A percentile compares a stretch with the other conserved stretches of the same genome.
Conservation (phyloP, 2,113 vertebrate species). For the Pelusios castaneus region DNA sequence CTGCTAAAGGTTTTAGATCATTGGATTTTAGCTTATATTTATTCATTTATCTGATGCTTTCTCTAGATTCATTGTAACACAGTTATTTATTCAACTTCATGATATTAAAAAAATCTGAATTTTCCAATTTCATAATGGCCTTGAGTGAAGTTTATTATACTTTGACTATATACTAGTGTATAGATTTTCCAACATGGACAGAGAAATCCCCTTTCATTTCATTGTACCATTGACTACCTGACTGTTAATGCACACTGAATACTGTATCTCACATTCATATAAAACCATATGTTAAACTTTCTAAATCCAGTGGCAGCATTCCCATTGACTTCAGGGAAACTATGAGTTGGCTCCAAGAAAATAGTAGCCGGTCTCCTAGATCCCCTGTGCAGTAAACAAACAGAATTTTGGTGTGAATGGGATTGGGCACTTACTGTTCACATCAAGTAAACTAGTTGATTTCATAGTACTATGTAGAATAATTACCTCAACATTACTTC, state of each 20-base stretch:
- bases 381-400: constrained; percentile 1
- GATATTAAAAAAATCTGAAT: constrained; percentile 44
- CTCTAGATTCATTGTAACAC: constrained; percentile 46
- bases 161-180: background rate
- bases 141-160: constrained; percentile 32
- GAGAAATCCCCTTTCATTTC: constrained; percentile 32
- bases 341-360: background rate
- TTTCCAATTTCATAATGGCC: constrained; percentile 3
- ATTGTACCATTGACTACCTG: background rate
- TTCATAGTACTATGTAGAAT: constrained; percentile 17
- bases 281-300: background rate
- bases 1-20: constrained; percentile 71
- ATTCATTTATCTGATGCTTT: constrained; percentile 73
- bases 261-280: background rate
- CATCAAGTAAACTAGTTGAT: background rate
- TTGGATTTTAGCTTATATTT: constrained; percentile 74
- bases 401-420: background rate
- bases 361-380: background rate
- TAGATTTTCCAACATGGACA: background rate
- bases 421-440: background rate
- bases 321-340: background rate
- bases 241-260: background rate
- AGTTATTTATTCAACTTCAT: constrained; percentile 46
- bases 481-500: background rate
- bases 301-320: background rate